These are phyloP conservation scores for Folsomia manolachei DNA, from an alignment of 2,888 invertebrate species.

Conservation along the genomic window DNA sequence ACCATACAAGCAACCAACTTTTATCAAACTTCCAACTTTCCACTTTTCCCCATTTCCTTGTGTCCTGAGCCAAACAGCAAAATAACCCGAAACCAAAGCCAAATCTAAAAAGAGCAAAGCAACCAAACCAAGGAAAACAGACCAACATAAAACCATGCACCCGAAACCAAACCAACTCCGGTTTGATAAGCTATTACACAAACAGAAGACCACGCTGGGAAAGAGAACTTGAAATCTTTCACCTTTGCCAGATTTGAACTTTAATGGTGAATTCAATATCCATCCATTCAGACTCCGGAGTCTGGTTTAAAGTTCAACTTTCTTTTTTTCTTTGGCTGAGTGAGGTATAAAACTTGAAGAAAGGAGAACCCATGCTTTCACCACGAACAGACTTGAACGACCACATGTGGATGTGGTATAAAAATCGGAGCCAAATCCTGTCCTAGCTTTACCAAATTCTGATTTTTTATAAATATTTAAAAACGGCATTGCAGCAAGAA, in stretches of 20 bases:
- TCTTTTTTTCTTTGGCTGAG: neutral
- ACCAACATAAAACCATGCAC: neutral
- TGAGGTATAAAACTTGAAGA: neutral
- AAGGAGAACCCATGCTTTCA: too few species aligned
- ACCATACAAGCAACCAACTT: neutral
- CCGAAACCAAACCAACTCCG: too few species aligned
- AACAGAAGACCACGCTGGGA: too few species aligned
- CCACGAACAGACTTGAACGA: too few species aligned
- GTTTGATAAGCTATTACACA: too few species aligned
- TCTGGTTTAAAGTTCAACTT: neutral
- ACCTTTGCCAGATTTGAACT: neutral
- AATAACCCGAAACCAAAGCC: neutral
- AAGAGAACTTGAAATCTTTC: too few species aligned
- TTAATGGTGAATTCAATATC: neutral
- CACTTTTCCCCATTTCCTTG: neutral
- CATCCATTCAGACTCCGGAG: neutral
- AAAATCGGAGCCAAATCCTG: neutral
- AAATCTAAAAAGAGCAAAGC: neutral
- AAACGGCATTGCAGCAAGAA: neutral
- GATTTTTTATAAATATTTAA: neutral
- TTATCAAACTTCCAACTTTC: neutral
- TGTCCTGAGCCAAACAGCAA: neutral
- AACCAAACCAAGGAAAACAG: neutral
- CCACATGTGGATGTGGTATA: neutral
- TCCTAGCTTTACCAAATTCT: too few species aligned